Percentiles rank a stretch among this genome's conserved stretches.
Conservation (phyloP, 1,140 invertebrate genomes). For the Hylaeus anthracinus region DNA sequence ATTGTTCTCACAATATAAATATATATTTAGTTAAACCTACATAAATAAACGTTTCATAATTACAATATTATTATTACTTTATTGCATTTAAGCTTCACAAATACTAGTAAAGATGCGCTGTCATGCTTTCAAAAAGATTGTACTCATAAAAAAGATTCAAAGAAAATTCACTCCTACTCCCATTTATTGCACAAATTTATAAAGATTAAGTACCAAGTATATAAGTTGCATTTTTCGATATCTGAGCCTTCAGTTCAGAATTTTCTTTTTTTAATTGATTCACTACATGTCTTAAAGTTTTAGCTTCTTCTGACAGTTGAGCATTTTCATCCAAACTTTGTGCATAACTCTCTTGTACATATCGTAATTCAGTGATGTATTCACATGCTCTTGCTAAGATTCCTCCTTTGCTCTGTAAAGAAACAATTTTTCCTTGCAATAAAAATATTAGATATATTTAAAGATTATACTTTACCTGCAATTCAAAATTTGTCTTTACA, state of each 20-base stretch:
- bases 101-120: slow-evolving; percentile 1
- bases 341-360: slow-evolving; percentile 84
- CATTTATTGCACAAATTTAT: neutral
- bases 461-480: slow-evolving; percentile 41
- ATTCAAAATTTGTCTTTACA: slow-evolving; percentile 62
- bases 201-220: slow-evolving; percentile 38
- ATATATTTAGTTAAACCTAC: slow-evolving; percentile 69
- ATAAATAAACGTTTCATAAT: slow-evolving; percentile 76
- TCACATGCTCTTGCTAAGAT: slow-evolving; percentile 96
- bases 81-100: slow-evolving; percentile 22
- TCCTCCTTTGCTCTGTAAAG: slow-evolving; percentile 92
- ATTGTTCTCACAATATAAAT: slow-evolving; percentile 65
- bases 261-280: slow-evolving; percentile 83
- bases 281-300: slow-evolving; percentile 80
- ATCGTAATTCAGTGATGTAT: slow-evolving; percentile 91
- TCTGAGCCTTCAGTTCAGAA: slow-evolving; percentile 78
- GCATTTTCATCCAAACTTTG: slow-evolving; percentile 82
- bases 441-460: slow-evolving; percentile 8
- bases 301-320: slow-evolving; percentile 79
- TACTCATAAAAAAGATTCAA: neutral
- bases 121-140: neutral
- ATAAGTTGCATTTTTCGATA: slow-evolving; percentile 64
- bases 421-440: slow-evolving; percentile 12
- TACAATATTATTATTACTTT: slow-evolving; percentile 52
- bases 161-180: neutral